Conservation (phyloP, 2,113 vertebrate genomes). For the Leptodactylus fuscus region DNA sequence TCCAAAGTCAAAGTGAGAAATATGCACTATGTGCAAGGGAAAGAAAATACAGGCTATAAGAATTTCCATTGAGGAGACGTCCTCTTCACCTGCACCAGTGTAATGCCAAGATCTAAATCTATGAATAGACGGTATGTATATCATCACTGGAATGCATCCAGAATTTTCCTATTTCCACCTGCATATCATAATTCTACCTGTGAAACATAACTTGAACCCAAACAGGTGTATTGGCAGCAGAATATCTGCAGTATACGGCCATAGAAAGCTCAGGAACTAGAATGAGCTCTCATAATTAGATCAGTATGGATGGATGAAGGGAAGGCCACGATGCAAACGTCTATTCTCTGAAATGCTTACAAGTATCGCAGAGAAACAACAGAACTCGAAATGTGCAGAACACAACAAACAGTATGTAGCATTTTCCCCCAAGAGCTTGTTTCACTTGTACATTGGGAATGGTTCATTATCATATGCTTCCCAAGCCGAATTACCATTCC, state of each 20-base stretch:
- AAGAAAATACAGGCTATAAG: no score
- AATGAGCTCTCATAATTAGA: neutral
- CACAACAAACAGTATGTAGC: slow-evolving; percentile 19
- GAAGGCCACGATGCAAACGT: neutral
- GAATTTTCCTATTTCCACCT: neutral
- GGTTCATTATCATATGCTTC: slow-evolving; percentile 25
- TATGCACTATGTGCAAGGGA: no score
- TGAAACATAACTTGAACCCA: neutral
- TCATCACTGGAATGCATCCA: neutral
- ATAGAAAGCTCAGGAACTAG: neutral
- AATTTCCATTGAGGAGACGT: no score
- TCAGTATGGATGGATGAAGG: neutral
- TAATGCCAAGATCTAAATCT: neutral
- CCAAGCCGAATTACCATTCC: slow-evolving; percentile 31
- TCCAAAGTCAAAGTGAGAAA: no score
- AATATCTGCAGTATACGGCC: neutral
- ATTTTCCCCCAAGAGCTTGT: neutral
- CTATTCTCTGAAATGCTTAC: neutral
- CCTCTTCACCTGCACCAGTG: neutral
- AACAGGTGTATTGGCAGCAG: neutral
- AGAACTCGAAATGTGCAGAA: neutral
- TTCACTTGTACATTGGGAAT: neutral
- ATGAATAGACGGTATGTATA: neutral
- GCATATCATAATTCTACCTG: neutral
- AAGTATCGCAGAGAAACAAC: neutral